phyloP scores from a whole-genome alignment of 2,888 invertebrate species.

The Laspeyria flexula region DNA sequence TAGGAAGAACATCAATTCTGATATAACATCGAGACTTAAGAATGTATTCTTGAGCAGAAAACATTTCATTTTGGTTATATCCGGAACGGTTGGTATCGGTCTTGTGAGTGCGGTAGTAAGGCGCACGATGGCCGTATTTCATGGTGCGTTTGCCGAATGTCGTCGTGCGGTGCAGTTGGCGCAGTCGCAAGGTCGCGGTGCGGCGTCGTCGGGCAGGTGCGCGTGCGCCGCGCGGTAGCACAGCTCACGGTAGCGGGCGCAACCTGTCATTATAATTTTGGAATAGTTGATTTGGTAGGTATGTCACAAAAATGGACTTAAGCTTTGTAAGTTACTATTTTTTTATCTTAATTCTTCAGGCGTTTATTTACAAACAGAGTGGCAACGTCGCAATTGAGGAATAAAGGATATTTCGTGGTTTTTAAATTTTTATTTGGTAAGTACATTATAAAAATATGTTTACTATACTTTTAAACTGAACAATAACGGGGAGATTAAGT shows the following conservation, averaged over 20 bases:
- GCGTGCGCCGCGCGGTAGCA: slow-evolving; percentile 80
- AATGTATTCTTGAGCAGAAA: too few species aligned
- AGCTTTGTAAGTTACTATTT: too few species aligned
- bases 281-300: not conserved
- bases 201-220: slow-evolving; percentile 53
- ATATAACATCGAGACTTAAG: too few species aligned
- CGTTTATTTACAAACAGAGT: too few species aligned
- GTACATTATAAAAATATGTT: too few species aligned
- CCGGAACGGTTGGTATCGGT: slow-evolving; percentile 35
- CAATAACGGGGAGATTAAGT: too few species aligned
- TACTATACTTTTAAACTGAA: too few species aligned
- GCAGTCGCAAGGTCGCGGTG: slow-evolving; percentile 66
- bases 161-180: slow-evolving; percentile 69
- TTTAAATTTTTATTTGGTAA: too few species aligned
- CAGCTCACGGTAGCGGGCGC: slow-evolving; percentile 80
- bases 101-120: slow-evolving; percentile 41
- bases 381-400: too few species aligned
- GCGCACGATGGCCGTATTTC: slow-evolving; percentile 36
- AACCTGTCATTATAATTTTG: slow-evolving; percentile 56
- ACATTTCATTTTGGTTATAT: not conserved
- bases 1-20: too few species aligned
- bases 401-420: too few species aligned
- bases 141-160: slow-evolving; percentile 53
- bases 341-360: too few species aligned
- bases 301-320: not conserved